These are phyloP conservation scores for Coelopa frigida DNA, from an alignment of 1,140 invertebrate genomes.

Conservation along the genomic window DNA sequence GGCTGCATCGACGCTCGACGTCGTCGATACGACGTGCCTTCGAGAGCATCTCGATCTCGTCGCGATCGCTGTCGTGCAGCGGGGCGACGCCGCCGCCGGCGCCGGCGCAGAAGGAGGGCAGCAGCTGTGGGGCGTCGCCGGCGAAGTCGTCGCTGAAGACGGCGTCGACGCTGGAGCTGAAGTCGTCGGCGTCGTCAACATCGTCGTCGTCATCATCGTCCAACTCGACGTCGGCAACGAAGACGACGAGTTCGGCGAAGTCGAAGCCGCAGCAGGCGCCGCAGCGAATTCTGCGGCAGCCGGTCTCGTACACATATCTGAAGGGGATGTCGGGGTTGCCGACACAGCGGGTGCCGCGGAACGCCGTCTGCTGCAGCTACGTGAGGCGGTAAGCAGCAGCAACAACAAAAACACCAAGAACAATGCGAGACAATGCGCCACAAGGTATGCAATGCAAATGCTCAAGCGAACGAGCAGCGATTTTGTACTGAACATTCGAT, in stretches of 20 bases:
- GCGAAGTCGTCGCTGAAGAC: slow-evolving; percentile 12
- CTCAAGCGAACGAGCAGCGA: too few species aligned
- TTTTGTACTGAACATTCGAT: too few species aligned
- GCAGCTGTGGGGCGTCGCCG: slow-evolving; percentile 10
- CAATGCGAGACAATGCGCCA: not conserved
- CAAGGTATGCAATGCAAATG: too few species aligned
- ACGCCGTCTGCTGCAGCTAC: slow-evolving; percentile 40
- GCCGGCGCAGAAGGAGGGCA: slow-evolving; percentile 20
- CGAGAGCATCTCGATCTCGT: slow-evolving; percentile 56
- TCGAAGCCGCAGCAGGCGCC: slow-evolving; percentile 50
- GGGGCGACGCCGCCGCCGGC: slow-evolving; percentile 44
- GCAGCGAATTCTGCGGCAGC: slow-evolving; percentile 61
- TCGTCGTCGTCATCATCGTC: slow-evolving; percentile 3
- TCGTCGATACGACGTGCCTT: slow-evolving; percentile 62
- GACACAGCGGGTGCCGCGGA: slow-evolving; percentile 65
- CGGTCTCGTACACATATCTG: slow-evolving; percentile 69
- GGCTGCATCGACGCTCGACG: slow-evolving; percentile 56
- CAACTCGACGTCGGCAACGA: slow-evolving; percentile 10
- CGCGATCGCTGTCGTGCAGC: slow-evolving; percentile 55
- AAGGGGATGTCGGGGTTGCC: slow-evolving; percentile 69
- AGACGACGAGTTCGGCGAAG: slow-evolving; percentile 19
- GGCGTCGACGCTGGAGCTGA: slow-evolving; percentile 13
- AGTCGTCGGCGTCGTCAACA: slow-evolving; percentile 1
- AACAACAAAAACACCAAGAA: not conserved
- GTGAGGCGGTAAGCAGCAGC: slow-evolving; percentile 32